Evolutionary conservation across 2,113 vertebrate species (phyloP).

Genomic region (Uria lomvia): DNA sequence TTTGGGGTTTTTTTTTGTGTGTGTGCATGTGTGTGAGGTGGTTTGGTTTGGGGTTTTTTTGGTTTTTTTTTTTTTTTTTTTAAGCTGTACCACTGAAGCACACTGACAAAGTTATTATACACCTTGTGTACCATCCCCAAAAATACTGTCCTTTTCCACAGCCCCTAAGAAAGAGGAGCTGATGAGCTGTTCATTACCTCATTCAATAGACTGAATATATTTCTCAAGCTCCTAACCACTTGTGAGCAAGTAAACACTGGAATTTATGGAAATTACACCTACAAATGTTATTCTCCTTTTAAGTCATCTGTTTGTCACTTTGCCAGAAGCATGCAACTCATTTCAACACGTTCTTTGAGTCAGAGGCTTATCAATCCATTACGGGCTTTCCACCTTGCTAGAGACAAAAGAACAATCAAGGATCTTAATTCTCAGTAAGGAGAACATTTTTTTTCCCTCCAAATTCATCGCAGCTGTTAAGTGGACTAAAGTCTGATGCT

Average conservation of each 20-base stretch:
- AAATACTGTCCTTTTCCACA: neutral
- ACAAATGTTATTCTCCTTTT: neutral
- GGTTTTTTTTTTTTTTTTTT: neutral
- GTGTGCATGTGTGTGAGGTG: no score
- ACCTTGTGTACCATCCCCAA: neutral
- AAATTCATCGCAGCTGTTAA: neutral
- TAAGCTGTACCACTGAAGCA: neutral
- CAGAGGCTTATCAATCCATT: neutral
- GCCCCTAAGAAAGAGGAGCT: neutral
- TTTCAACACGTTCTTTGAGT: neutral
- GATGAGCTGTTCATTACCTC: neutral
- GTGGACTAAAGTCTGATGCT: neutral
- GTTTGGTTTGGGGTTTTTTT: no score
- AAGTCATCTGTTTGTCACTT: neutral
- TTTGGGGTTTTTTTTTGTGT: no score
- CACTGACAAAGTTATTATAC: neutral
- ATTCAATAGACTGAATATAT: rapidly evolving
- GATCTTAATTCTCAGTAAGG: neutral
- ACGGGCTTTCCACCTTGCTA: neutral
- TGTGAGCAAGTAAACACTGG: neutral
- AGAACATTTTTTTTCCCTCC: neutral
- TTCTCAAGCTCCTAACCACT: neutral
- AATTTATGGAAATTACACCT: neutral
- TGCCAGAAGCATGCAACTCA: neutral
- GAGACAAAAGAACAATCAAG: neutral